Evolutionary conservation across 2,797 vertebrate species (phyloP).

Genomic region (Otolemur crassicaudatus): DNA sequence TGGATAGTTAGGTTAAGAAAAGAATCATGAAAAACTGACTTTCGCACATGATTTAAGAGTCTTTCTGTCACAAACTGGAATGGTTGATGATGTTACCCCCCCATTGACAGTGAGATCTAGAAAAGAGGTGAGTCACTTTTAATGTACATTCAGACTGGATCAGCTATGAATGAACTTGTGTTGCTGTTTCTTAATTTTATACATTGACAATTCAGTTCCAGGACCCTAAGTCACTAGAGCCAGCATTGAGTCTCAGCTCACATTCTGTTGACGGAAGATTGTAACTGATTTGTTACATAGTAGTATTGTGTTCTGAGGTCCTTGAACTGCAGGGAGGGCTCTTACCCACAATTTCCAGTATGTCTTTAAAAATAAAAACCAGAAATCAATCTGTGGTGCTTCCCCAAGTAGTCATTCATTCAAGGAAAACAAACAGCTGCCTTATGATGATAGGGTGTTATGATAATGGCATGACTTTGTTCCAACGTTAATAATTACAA

Average conservation of each 20-base stretch:
- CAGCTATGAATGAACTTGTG: slow-evolving; percentile 16
- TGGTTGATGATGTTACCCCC: neutral
- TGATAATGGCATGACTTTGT: neutral
- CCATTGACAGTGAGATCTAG: neutral
- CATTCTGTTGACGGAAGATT: neutral
- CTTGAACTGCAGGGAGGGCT: neutral
- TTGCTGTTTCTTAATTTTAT: slow-evolving; percentile 68
- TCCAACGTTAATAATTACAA: neutral
- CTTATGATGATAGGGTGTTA: slow-evolving; percentile 3
- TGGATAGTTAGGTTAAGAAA: slow-evolving; percentile 46
- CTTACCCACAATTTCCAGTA: neutral
- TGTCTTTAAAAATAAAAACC: neutral
- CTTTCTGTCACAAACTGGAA: neutral
- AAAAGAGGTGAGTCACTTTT: slow-evolving; percentile 51
- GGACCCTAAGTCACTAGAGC: slow-evolving; percentile 26
- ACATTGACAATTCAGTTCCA: slow-evolving; percentile 49
- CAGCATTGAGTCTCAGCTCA: neutral
- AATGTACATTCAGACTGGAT: slow-evolving; percentile 49
- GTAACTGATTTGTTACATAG: slow-evolving; percentile 1
- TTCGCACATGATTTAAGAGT: slow-evolving; percentile 60
- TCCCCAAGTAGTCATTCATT: neutral
- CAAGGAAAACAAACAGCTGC: neutral
- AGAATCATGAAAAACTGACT: slow-evolving; percentile 42
- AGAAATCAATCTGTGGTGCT: neutral
- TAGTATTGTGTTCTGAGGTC: slow-evolving; percentile 30